phyloP scores from a whole-genome alignment of 2,797 vertebrate genomes.

The Crenuchus spilurus region DNA sequence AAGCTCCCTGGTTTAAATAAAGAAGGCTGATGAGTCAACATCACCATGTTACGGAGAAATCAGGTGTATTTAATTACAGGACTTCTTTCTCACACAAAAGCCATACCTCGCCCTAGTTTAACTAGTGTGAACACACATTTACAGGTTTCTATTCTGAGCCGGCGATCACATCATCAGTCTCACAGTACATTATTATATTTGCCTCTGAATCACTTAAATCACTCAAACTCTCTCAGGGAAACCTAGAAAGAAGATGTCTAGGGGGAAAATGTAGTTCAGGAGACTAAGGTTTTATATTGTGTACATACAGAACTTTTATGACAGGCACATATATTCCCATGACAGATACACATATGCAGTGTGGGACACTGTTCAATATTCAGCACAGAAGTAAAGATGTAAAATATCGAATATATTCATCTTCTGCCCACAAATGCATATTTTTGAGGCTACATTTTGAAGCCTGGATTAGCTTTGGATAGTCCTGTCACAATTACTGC shows the following conservation, averaged over 20 bases:
- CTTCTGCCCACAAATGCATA: too few species aligned
- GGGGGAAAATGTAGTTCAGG: not conserved
- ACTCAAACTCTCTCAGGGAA: slow-evolving; percentile 3
- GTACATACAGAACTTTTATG: not conserved
- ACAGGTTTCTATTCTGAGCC: slow-evolving; percentile 40
- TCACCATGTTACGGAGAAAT: slow-evolving; percentile 25
- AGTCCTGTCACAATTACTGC: too few species aligned
- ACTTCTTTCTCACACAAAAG: slow-evolving; percentile 18
- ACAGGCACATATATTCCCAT: not conserved
- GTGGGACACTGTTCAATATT: too few species aligned
- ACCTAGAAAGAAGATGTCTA: not conserved
- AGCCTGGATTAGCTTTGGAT: too few species aligned
- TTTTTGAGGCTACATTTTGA: too few species aligned
- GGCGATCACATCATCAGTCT: slow-evolving; percentile 19
- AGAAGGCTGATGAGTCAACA: slow-evolving; percentile 28
- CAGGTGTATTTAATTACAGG: slow-evolving; percentile 37
- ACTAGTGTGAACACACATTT: slow-evolving; percentile 39
- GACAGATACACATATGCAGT: not conserved
- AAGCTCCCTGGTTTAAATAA: slow-evolving; percentile 10
- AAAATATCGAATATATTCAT: too few species aligned
- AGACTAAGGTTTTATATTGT: not conserved
- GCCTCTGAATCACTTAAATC: slow-evolving; percentile 12
- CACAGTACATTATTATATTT: slow-evolving; percentile 22
- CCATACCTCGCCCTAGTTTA: not conserved
- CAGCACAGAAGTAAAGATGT: too few species aligned